These are phyloP conservation scores for Anas platyrhynchos DNA, from an alignment of 2,113 vertebrate genomes.

Conservation along the genomic window DNA sequence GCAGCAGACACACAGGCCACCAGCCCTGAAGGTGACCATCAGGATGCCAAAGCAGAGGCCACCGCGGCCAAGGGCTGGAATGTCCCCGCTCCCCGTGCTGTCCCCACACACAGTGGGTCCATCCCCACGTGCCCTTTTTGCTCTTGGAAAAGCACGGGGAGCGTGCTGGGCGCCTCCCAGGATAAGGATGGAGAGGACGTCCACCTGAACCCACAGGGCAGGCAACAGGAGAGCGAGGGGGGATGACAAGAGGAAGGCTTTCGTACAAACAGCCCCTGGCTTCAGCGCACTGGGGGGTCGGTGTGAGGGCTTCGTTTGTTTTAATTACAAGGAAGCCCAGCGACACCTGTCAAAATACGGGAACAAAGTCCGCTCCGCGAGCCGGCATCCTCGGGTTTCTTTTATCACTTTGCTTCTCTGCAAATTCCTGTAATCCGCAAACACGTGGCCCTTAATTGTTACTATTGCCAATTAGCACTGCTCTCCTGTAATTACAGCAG, in stretches of 20 bases:
- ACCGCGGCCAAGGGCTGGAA: neutral
- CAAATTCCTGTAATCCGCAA: constrained; percentile 48
- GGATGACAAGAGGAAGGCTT: neutral
- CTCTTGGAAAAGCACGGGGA: neutral
- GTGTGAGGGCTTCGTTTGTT: neutral
- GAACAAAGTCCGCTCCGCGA: neutral
- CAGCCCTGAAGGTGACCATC: neutral
- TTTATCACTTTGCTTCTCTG: neutral
- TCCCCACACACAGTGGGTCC: neutral
- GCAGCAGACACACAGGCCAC: fast-evolving
- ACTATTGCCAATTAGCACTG: constrained; percentile 64
- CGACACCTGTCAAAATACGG: constrained; percentile 45
- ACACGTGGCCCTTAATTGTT: constrained; percentile 44
- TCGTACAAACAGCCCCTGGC: fast-evolving
- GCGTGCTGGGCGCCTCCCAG: neutral
- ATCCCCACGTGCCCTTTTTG: neutral
- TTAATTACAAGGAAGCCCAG: constrained; percentile 35
- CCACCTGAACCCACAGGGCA: neutral
- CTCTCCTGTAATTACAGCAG: constrained; percentile 50
- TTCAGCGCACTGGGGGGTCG: neutral
- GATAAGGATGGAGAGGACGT: neutral
- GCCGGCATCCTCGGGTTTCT: neutral
- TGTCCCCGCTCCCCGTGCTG: neutral
- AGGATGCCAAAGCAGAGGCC: neutral
- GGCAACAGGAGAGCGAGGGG: neutral